These are phyloP conservation scores for Saccostrea echinata DNA, from an alignment of 1,140 invertebrate genomes.

Conservation along the genomic window DNA sequence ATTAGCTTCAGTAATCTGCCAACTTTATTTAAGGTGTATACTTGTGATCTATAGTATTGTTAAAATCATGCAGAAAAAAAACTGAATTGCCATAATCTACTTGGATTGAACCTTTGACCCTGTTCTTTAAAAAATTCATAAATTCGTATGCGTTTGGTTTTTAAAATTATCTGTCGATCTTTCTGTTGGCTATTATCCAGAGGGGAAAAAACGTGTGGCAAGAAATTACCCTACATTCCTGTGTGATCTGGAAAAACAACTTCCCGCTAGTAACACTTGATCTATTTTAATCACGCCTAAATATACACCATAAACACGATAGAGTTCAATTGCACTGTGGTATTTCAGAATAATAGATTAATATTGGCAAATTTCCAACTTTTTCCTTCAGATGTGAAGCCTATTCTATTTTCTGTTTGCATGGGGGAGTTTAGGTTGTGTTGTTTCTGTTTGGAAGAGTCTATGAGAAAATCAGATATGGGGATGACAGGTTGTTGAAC, in stretches of 20 bases:
- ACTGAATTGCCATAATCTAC: not conserved
- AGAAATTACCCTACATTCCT: slow-evolving; percentile 37
- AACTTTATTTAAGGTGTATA: no score
- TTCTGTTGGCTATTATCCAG: not conserved
- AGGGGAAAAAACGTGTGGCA: not conserved
- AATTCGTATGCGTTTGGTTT: not conserved
- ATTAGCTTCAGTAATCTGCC: not conserved
- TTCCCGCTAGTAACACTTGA: slow-evolving; percentile 25
- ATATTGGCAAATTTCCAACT: slow-evolving; percentile 13
- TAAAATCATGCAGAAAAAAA: not conserved
- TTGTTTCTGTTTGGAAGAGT: slow-evolving; percentile 22
- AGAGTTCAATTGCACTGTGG: slow-evolving; percentile 36
- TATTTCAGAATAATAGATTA: slow-evolving; percentile 39
- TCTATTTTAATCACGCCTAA: slow-evolving; percentile 33
- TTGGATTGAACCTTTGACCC: not conserved
- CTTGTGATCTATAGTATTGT: not conserved
- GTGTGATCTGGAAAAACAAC: not conserved
- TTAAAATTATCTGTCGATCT: not conserved
- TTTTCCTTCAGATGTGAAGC: not conserved
- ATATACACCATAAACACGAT: slow-evolving; percentile 31
- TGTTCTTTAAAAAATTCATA: not conserved
- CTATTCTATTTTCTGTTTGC: slow-evolving; percentile 3
- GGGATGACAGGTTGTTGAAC: slow-evolving; percentile 51
- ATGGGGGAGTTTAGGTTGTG: not conserved
- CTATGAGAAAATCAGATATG: slow-evolving; percentile 36